A percentile compares a stretch with the other conserved stretches of the same genome.
phyloP scores from a whole-genome alignment of 1,140 invertebrate species.

The Tetramorium simillimum region DNA sequence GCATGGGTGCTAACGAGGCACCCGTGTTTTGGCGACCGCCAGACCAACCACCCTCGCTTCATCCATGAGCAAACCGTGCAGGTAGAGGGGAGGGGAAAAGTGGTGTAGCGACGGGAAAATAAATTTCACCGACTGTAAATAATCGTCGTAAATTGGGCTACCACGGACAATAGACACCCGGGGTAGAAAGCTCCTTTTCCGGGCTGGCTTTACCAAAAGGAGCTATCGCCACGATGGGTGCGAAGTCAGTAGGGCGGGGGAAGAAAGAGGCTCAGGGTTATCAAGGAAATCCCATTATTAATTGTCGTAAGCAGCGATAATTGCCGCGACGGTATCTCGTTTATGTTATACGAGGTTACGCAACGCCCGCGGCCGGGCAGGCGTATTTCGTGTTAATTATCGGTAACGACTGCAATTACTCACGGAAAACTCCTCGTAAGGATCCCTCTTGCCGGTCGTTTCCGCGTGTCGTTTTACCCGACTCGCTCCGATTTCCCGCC shows the following conservation, averaged over 20 bases:
- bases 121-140: constrained; percentile 71
- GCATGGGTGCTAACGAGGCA: constrained; percentile 61
- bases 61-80: constrained; percentile 56
- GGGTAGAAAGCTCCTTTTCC: constrained; percentile 59
- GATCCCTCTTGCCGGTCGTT: constrained; percentile 70
- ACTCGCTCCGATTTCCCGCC: constrained; percentile 75
- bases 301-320: constrained; percentile 74
- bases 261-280: constrained; percentile 26
- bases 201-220: constrained; percentile 34
- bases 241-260: background rate
- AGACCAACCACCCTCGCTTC: constrained; percentile 53
- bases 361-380: constrained; percentile 72
- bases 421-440: constrained; percentile 77
- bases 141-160: constrained; percentile 71
- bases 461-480: constrained; percentile 73
- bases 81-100: background rate
- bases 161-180: constrained; percentile 50
- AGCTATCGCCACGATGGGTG: background rate
- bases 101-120: constrained; percentile 43
- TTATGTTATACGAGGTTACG: constrained; percentile 75
- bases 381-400: constrained; percentile 82
- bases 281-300: constrained; percentile 73
- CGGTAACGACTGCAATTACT: constrained; percentile 83
- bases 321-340: constrained; percentile 71
- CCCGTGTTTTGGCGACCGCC: constrained; percentile 62